phyloP scores from a whole-genome alignment of 1,140 invertebrate genomes.

The Diabrotica undecimpunctata region DNA sequence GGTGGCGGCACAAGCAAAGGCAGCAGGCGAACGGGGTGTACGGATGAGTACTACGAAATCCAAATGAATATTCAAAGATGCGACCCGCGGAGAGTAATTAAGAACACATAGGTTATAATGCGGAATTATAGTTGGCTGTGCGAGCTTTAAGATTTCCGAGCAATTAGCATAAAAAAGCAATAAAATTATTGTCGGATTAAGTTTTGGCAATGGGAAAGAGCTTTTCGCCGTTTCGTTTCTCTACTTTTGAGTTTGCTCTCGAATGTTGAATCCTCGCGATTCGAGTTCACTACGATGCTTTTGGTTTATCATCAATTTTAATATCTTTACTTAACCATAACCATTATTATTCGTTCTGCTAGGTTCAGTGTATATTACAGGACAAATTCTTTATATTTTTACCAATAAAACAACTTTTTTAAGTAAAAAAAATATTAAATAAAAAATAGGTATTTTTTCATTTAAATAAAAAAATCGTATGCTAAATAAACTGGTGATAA shows the following conservation, averaged over 20 bases:
- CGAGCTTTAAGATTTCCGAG: slow-evolving; percentile 38
- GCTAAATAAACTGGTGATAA: too few species aligned
- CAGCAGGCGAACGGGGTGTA: too few species aligned
- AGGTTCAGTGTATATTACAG: neutral
- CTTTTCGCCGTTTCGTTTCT: slow-evolving; percentile 5
- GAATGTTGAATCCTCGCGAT: slow-evolving; percentile 4
- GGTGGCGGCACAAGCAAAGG: too few species aligned
- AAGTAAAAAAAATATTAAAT: neutral
- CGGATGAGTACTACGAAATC: slow-evolving; percentile 9
- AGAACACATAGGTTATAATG: slow-evolving; percentile 43
- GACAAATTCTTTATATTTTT: neutral
- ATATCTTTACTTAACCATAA: neutral
- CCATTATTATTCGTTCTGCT: neutral
- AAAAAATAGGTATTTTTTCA: too few species aligned
- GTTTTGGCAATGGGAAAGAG: slow-evolving; percentile 19
- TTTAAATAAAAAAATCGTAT: too few species aligned
- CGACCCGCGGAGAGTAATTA: slow-evolving; percentile 29
- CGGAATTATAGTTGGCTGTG: slow-evolving; percentile 36
- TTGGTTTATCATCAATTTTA: neutral
- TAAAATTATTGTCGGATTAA: slow-evolving; percentile 44
- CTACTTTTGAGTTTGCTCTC: slow-evolving; percentile 1
- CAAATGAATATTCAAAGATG: slow-evolving; percentile 24
- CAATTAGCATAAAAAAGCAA: slow-evolving; percentile 46
- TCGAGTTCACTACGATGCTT: neutral
- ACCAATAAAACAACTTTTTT: neutral